Percentiles rank a stretch among this genome's conserved stretches.
Evolutionary conservation across 2,113 vertebrate genomes (phyloP).

Genomic region (Odobenus rosmarus): DNA sequence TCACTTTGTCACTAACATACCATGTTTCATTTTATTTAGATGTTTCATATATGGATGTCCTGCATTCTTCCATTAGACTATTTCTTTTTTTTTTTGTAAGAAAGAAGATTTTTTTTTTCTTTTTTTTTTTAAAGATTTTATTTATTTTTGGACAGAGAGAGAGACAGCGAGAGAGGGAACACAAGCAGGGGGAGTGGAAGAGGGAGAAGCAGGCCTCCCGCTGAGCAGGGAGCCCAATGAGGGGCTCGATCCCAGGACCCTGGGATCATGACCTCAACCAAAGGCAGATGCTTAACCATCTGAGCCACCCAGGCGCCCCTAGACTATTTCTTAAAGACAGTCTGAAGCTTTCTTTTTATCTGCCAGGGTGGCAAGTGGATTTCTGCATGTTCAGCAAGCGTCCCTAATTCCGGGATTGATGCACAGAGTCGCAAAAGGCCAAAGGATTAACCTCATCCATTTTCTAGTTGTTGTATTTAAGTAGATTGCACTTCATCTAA

Average conservation of each 20-base stretch:
- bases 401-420: neutral
- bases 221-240: too few species aligned
- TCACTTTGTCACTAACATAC: neutral
- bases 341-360: neutral
- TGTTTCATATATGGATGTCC: neutral
- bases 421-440: neutral
- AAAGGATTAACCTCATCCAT: neutral
- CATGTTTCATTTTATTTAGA: conserved; percentile 3
- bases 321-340: neutral
- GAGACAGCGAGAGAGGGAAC: too few species aligned
- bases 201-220: too few species aligned
- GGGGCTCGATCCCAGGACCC: too few species aligned
- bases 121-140: too few species aligned
- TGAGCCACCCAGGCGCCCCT: too few species aligned
- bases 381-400: neutral
- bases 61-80: neutral
- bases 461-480: neutral
- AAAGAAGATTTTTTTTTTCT: too few species aligned
- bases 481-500: neutral
- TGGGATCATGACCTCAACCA: too few species aligned
- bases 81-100: neutral
- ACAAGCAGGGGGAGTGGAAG: too few species aligned
- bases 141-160: too few species aligned
- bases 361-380: neutral
- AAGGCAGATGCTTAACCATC: too few species aligned